A percentile compares a stretch with the other conserved stretches of the same genome.
phyloP scores from a whole-genome alignment of 2,797 vertebrate species.

The Tolypeutes matacus region DNA sequence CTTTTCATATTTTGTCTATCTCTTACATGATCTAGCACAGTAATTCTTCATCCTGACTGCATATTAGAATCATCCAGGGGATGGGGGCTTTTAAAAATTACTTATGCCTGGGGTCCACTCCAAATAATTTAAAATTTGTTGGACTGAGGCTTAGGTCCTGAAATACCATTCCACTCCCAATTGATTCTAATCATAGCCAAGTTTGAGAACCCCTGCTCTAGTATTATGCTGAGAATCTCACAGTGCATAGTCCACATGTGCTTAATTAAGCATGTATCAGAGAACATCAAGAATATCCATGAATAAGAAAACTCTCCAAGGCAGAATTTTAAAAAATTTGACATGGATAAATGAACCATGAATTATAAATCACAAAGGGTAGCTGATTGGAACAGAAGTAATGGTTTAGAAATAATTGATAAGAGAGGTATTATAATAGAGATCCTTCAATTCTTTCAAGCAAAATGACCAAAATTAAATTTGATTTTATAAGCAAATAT shows the following conservation, averaged over 20 bases:
- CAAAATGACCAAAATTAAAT: constrained; percentile 15
- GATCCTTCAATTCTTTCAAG: constrained; percentile 2
- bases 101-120: background rate
- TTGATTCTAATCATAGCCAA: background rate
- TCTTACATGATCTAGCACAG: background rate
- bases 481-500: background rate
- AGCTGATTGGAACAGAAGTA: background rate
- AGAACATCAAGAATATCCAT: background rate
- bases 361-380: background rate
- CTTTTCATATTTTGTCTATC: background rate
- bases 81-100: background rate
- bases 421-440: background rate
- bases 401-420: constrained; percentile 36
- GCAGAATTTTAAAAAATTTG: background rate
- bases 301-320: background rate
- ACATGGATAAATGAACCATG: background rate
- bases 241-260: background rate
- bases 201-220: background rate
- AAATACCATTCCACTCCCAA: background rate
- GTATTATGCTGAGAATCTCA: background rate
- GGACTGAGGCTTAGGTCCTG: background rate
- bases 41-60: background rate
- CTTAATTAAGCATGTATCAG: background rate
- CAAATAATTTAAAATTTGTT: background rate
- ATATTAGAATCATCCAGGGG: background rate